Evolutionary conservation across 2,888 invertebrate species (phyloP), one percentile per base, ranked within the genome.

Genomic region (Oligia fasciuncula): DNA sequence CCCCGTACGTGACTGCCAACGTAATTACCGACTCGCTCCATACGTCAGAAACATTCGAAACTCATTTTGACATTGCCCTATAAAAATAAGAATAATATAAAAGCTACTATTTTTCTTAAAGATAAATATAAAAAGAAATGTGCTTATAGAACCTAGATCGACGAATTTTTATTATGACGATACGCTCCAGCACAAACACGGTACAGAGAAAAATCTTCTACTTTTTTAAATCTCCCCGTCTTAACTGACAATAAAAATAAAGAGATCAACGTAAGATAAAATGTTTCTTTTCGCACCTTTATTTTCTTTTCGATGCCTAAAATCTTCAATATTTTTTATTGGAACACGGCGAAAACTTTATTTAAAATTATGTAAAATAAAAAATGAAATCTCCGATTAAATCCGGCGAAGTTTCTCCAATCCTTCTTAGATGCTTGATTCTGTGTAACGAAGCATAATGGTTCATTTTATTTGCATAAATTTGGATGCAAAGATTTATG

Each of bases 401-500:
- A 91, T 91, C 90, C 84, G 86, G 87, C 85, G 85, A 94, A 95
- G 92, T 95, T 94, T 92, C 89, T 89, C 89, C 92, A 93, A 94
- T 94, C 93, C 94, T 94, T 94, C 93, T 92, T 91, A 90, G 91
- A 91, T 90, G 92, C 91, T 91, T 93, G 93, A 94, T 95, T 93
- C 93, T 88, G 95, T 92, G 94, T 95, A 95, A 95, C 95, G 95
- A 95, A 95, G 95, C 95, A 93, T 93, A 92, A 93, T 93, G 94
- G 93, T 92, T 94, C 93, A 94, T 95, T 95, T 94, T 94, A 95
- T 95, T 95, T 95, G 94, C 95, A 95, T 95, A 95, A 95, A 94
- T 95, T 95, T 94, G 93, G 94, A 94, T 94, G 92, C 92, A 87
- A 89, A 91, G 92, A 94, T 95, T 95, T 93, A 93, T 94, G 92